phyloP scores from a whole-genome alignment of 2,888 invertebrate genomes.

The Drosophila silvestris region DNA sequence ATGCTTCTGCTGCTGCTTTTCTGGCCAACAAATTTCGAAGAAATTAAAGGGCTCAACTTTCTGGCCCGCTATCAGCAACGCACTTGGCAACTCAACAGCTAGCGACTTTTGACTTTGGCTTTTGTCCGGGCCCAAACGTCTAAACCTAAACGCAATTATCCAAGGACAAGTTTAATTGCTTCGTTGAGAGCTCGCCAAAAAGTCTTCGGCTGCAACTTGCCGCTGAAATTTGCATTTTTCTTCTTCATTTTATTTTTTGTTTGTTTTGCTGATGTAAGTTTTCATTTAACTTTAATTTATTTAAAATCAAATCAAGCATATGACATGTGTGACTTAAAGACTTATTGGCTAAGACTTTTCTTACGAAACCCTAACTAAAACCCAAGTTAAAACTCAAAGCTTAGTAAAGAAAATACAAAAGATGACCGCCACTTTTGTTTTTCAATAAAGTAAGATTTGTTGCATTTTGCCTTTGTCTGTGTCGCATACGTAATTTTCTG shows the following conservation, averaged over 20 bases:
- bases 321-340: conserved; percentile 21
- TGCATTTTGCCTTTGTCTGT: conserved; percentile 53
- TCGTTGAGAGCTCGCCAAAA: conserved; percentile 55
- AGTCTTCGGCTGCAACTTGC: conserved; percentile 41
- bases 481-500: conserved; percentile 69
- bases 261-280: conserved; percentile 2
- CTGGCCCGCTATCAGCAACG: conserved; percentile 74
- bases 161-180: conserved; percentile 84
- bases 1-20: conserved; percentile 12
- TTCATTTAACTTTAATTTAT: conserved; percentile 52
- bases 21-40: conserved; percentile 76
- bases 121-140: conserved; percentile 45
- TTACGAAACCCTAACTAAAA: background rate
- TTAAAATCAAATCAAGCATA: conserved; percentile 66
- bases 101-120: conserved; percentile 68
- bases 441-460: conserved; percentile 28
- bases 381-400: conserved; percentile 39
- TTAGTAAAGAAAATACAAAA: conserved; percentile 11
- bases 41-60: conserved; percentile 79
- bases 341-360: background rate
- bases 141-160: conserved; percentile 83
- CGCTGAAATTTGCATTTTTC: conserved; percentile 55
- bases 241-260: conserved; percentile 1
- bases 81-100: conserved; percentile 73
- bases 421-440: conserved; percentile 22